Base-by-base conservation (phyloP, 2,888 invertebrate species). In the Andrena bucephala region DNA sequence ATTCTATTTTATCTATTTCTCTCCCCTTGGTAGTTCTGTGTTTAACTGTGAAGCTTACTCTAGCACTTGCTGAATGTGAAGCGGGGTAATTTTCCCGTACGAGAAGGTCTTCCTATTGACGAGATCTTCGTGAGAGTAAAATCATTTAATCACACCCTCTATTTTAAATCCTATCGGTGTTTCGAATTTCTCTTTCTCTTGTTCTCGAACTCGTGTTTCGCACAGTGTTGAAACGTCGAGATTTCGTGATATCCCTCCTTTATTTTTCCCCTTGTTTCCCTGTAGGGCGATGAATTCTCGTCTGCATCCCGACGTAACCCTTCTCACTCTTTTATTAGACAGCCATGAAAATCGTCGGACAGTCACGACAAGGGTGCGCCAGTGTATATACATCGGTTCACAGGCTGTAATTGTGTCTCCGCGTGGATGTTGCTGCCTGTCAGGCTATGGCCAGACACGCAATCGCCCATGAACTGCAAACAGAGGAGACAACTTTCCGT, bases 321-420 rank as follows among this genome's bases (percentile, higher is more conserved):
- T 42, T 5, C 29, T 31, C 27, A 27, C 16, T 10, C 71, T 77
- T 72, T 77, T 60, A 85, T 77, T 75, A 74, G 68, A 67, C 63
- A 84, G 70, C 75, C 68, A 60, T 36, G 74, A 50, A 70, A 67
- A 75, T 81, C 67, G 69, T 70, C n/a, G 42, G 63, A 60, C 67
- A 70, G 67, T 68, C 59, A 52, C 59, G 69, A 69, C 71, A 60
- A 24, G 68, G 65, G 20, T 50, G 36, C 20, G 24, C n/a, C 29
- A 13, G 2, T 33, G 57, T 48, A 63, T 54, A 36, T 33, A 63
- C 65, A 27, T 68, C 71, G 71, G 36, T 62, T 76, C 63, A 66
- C 50, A 62, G 57, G 24, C 2, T 36, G 81, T 68, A 76, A 81
- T 72, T 72, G 42, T 57, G 68, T 48, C 50, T 13, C 66, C 36